phyloP scores from a whole-genome alignment of 2,888 invertebrate genomes.

The Drosophila seclusa region DNA sequence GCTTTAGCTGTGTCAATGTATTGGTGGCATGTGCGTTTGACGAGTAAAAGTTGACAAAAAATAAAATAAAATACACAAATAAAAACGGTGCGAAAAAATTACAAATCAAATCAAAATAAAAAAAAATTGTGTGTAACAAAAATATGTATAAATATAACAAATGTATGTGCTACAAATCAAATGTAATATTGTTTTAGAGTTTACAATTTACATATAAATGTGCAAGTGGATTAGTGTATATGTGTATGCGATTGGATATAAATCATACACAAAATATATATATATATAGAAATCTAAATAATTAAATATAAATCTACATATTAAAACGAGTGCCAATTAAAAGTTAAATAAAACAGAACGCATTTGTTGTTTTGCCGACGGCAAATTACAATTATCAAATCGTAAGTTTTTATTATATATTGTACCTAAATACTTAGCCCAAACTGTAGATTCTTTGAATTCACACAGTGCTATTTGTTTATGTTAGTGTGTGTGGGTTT shows the following conservation, averaged over 20 bases:
- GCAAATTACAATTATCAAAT: conserved; percentile 4
- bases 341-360: not conserved
- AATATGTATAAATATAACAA: not conserved
- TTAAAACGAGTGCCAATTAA: not conserved
- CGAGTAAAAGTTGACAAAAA: conserved; percentile 37
- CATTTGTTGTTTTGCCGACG: conserved; percentile 35
- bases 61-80: conserved; percentile 8
- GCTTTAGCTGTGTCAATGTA: not conserved
- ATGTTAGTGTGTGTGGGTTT: conserved; percentile 8
- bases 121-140: not conserved
- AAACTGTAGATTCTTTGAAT: conserved; percentile 7
- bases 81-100: conserved; percentile 3
- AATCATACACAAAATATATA: not conserved
- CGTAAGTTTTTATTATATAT: conserved; percentile 13
- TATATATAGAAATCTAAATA: not conserved
- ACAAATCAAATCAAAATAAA: conserved; percentile 1
- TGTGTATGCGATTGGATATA: not conserved
- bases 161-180: not conserved
- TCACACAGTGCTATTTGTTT: conserved; percentile 19
- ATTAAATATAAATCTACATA: not conserved
- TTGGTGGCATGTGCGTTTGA: conserved; percentile 44
- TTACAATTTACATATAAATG: conserved; percentile 1
- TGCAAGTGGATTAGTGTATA: not conserved
- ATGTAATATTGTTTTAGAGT: conserved; percentile 13
- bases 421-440: not conserved